Evolutionary conservation across 2,113 vertebrate genomes (phyloP).

Genomic region (Smithornis capensis): DNA sequence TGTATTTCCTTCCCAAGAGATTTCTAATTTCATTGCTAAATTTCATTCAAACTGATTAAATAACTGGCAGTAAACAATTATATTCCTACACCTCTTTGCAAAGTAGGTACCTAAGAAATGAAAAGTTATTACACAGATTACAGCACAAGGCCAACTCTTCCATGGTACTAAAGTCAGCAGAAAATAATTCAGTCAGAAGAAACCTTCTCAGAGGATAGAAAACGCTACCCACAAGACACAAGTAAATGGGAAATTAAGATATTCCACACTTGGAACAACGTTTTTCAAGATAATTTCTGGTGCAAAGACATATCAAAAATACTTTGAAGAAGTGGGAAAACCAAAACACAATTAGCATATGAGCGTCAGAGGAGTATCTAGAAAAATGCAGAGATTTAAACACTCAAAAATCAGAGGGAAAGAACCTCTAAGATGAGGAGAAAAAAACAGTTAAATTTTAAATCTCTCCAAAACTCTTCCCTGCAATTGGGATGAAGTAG

Average conservation of each 20-base stretch:
- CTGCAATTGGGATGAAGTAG: neutral
- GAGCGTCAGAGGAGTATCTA: neutral
- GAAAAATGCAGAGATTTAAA: neutral
- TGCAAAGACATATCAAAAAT: neutral
- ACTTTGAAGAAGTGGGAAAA: neutral
- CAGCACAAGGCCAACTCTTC: neutral
- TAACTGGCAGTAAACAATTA: neutral
- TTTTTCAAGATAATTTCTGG: neutral
- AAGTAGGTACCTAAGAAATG: neutral
- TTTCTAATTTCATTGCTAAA: neutral
- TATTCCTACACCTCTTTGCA: neutral
- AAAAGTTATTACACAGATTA: neutral
- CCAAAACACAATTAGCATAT: neutral
- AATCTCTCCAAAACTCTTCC: neutral
- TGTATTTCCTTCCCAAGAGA: neutral
- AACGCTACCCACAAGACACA: neutral
- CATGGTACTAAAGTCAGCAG: neutral
- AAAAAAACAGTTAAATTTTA: neutral
- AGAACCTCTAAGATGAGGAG: rapidly evolving
- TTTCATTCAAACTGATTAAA: neutral
- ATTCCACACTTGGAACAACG: rapidly evolving
- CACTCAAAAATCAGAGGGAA: neutral
- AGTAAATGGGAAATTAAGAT: neutral
- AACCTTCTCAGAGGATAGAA: neutral
- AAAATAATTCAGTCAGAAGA: neutral